Evolutionary conservation across 1,140 invertebrate species (phyloP).

Genomic region (Aphis craccivora): DNA sequence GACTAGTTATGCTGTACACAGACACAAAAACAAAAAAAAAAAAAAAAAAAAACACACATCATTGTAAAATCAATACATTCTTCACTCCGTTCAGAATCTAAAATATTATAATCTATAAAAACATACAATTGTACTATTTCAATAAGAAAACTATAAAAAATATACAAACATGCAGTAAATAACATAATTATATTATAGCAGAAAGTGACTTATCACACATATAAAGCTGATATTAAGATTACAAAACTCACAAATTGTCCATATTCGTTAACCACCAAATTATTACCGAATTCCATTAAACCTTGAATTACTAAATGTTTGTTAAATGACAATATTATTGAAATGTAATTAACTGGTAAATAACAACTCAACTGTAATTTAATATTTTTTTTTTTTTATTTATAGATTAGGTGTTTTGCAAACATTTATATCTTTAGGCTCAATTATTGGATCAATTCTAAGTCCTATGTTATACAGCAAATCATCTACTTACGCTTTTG

Average conservation of each 20-base stretch:
- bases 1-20: too few relatives aligned
- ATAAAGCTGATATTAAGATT: too few relatives aligned
- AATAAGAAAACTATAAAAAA: background rate
- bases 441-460: slow-evolving; percentile 38
- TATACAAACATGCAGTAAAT: too few relatives aligned
- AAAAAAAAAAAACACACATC: too few relatives aligned
- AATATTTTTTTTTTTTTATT: background rate
- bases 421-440: slow-evolving; percentile 36
- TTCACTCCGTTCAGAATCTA: too few relatives aligned
- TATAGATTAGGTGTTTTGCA: slow-evolving; percentile 43
- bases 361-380: background rate
- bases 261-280: too few relatives aligned
- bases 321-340: background rate
- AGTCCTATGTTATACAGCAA: slow-evolving; percentile 27
- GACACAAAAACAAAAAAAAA: too few relatives aligned
- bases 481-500: slow-evolving; percentile 26
- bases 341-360: background rate
- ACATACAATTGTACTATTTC: background rate
- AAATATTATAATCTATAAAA: background rate
- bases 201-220: too few relatives aligned
- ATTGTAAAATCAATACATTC: too few relatives aligned
- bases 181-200: too few relatives aligned
- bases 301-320: background rate
- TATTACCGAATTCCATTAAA: background rate
- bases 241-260: too few relatives aligned